Evolutionary conservation across 1,140 invertebrate genomes (phyloP), one percentile per base, ranked within the genome.

Genomic region (Polypedilum vanderplanki): DNA sequence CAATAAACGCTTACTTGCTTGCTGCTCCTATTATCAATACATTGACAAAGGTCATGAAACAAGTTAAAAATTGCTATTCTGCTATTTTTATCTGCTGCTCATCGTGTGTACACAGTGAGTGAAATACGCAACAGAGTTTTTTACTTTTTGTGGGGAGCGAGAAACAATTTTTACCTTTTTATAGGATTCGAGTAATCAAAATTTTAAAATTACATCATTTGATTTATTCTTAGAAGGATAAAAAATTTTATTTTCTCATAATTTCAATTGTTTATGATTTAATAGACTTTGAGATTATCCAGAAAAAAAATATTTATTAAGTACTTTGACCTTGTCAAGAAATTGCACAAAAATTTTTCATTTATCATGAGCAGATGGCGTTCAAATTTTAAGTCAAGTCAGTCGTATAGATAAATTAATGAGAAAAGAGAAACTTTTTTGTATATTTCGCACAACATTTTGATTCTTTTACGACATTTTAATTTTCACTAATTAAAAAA

Each of bases 11-110:
- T 57, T 57, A 4, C n/a, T 57, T 12, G n/a, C 46, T 57, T 33
- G 24, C 24, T 33, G 24, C 24, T 33, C 24, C 24, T 33, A 33
- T 57, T 57, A 57, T 57, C 46, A 57, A 57, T 57, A 57, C 46
- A 57, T 57, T 57, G 46, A 57, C 46, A 57, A 57, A 57, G 46
- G 46, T 57, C 46, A 57, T 57, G 46, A 57, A 12, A 57, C 12
- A 57, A 57, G 24, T 5, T 33, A 5, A 46, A 1, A 46, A 15
- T 46, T 15, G 46, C 46, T n/a, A 33, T 57, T 4, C 46, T 57
- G 46, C 46, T 15, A 57, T 33, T 33, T 33, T 33, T 33, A 33
- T n/a, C 46, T 57, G n/a, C 46, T 15, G 1, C n/a, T 15, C 46
- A 1, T 46, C 41, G 41, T 8, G 10, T 41, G 8, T 57, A 12